These are phyloP conservation scores for Zygothrica quintamaculata DNA, from an alignment of 2,888 invertebrate species.

Conservation along the genomic window DNA sequence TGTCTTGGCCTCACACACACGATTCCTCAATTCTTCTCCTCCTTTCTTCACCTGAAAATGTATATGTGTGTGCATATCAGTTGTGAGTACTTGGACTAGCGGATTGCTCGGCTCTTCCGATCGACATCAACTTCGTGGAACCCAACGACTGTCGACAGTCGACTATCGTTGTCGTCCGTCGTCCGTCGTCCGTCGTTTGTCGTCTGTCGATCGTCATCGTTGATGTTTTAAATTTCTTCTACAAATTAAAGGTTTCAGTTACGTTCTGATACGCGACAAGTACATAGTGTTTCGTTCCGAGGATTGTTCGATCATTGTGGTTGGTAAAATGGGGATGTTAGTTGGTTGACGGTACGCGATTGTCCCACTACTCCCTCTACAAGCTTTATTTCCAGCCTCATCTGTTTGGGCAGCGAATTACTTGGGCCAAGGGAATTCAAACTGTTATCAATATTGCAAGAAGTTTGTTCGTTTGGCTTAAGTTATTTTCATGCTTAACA, in stretches of 20 bases:
- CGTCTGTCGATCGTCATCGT: slow-evolving; percentile 63
- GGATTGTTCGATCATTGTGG: slow-evolving; percentile 31
- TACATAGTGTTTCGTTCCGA: slow-evolving; percentile 72
- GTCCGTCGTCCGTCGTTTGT: slow-evolving; percentile 22
- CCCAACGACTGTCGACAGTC: slow-evolving; percentile 36
- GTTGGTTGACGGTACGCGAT: slow-evolving; percentile 7
- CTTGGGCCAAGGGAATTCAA: slow-evolving; percentile 85
- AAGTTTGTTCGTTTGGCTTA: slow-evolving; percentile 85
- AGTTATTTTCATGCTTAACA: slow-evolving; percentile 83
- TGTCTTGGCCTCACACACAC: slow-evolving; percentile 32
- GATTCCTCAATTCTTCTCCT: slow-evolving; percentile 40
- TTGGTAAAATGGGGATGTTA: slow-evolving; percentile 4
- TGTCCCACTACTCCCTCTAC: slow-evolving; percentile 18
- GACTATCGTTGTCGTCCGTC: slow-evolving; percentile 32
- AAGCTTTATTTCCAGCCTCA: slow-evolving; percentile 5
- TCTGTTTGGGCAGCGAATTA: slow-evolving; percentile 81
- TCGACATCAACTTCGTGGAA: slow-evolving; percentile 33
- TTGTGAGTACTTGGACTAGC: not conserved
- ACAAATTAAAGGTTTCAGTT: slow-evolving; percentile 82
- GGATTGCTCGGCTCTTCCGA: slow-evolving; percentile 34
- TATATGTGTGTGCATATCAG: slow-evolving; percentile 2
- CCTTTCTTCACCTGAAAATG: slow-evolving; percentile 44
- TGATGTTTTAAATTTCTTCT: slow-evolving; percentile 83
- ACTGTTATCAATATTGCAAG: slow-evolving; percentile 76
- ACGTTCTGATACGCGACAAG: slow-evolving; percentile 83